Percentiles rank a stretch among this genome's conserved stretches.
Conservation (phyloP, 1,140 invertebrate species). For the Oryzaephilus surinamensis region DNA sequence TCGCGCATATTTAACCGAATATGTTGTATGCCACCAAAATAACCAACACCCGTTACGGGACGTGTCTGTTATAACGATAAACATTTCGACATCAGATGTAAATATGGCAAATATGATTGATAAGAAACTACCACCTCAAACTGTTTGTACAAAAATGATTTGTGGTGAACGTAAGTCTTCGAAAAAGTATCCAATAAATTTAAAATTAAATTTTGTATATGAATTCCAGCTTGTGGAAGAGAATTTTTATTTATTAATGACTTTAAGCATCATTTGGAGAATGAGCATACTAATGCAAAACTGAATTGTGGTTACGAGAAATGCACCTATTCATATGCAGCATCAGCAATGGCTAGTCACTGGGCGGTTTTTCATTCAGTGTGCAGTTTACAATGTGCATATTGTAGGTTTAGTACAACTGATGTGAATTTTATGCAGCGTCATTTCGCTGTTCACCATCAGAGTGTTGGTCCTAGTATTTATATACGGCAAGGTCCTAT, state of each 20-base stretch:
- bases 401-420: too few species aligned
- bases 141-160: not conserved
- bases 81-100: too few species aligned
- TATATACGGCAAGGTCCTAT: too few species aligned
- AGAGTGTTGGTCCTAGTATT: too few species aligned
- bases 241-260: conserved; percentile 19
- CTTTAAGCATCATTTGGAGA: conserved; percentile 16
- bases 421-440: too few species aligned
- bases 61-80: too few species aligned
- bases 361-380: too few species aligned
- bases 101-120: too few species aligned
- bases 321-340: conserved; percentile 5
- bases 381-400: too few species aligned
- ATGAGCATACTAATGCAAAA: conserved; percentile 2
- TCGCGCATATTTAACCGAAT: conserved; percentile 39
- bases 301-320: not conserved
- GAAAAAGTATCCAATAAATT: not conserved
- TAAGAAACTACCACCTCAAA: not conserved
- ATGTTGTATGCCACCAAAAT: conserved; percentile 42
- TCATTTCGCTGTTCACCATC: too few species aligned
- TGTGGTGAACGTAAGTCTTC: not conserved
- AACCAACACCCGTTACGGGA: not conserved
- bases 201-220: not conserved
- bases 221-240: conserved; percentile 1
- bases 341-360: too few species aligned